Evolutionary conservation across 2,888 invertebrate genomes (phyloP).

Genomic region (Alentia gelatinosa): DNA sequence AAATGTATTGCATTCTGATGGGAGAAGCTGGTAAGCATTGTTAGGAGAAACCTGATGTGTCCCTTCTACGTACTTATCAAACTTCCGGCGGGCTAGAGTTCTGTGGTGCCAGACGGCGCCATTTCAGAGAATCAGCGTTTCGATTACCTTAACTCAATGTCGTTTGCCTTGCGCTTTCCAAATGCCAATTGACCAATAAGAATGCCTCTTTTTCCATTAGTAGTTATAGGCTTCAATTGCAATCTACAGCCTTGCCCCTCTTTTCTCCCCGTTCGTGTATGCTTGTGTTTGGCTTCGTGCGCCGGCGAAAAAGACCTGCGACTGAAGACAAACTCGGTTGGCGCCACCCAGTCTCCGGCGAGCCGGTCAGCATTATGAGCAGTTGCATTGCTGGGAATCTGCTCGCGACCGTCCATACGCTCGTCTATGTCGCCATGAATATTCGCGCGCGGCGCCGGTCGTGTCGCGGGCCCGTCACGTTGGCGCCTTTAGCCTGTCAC

Average conservation of each 20-base stretch:
- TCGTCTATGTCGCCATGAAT: conserved; percentile 23
- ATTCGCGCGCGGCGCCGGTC: background rate
- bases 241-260: background rate
- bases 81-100: too few relatives aligned
- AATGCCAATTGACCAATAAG: background rate
- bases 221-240: conserved; percentile 9
- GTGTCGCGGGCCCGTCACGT: conserved; percentile 10
- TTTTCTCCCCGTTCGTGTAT: background rate
- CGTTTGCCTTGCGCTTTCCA: background rate
- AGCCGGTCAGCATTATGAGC: conserved; percentile 8
- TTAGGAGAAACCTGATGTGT: too few relatives aligned
- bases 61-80: too few relatives aligned
- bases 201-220: background rate
- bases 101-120: too few relatives aligned
- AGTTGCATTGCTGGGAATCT: conserved; percentile 2
- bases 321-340: background rate
- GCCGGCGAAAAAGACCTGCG: background rate
- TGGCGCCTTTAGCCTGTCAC: conserved; percentile 28
- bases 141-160: background rate
- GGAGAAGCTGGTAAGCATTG: too few relatives aligned
- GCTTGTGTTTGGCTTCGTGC: conserved; percentile 4
- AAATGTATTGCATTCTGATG: too few relatives aligned
- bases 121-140: too few relatives aligned
- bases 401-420: background rate
- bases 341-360: conserved; percentile 6